These are phyloP conservation scores for Kryphioiulus occultus DNA, from an alignment of 2,888 invertebrate genomes.

Conservation along the genomic window DNA sequence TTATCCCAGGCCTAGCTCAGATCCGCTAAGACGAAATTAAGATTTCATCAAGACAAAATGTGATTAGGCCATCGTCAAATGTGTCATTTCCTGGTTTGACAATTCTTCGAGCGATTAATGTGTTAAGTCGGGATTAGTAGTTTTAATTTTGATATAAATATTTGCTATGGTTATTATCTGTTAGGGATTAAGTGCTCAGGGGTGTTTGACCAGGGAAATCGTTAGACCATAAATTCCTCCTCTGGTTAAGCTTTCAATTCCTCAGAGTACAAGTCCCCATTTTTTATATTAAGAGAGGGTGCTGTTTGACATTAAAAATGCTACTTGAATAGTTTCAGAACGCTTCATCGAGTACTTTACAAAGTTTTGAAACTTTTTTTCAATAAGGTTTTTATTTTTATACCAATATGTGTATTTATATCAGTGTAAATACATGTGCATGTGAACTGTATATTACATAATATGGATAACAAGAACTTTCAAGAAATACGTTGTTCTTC, in stretches of 20 bases:
- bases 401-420: no score
- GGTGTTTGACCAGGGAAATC: not conserved
- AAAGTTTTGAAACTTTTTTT: no score
- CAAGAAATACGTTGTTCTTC: not conserved
- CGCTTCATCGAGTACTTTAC: no score
- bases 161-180: not conserved
- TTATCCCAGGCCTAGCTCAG: not conserved
- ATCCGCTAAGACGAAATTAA: not conserved
- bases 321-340: not conserved
- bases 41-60: not conserved
- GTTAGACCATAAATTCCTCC: not conserved
- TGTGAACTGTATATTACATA: no score
- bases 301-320: not conserved
- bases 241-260: not conserved
- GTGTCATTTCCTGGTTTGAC: conserved; percentile 18
- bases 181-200: not conserved
- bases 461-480: no score
- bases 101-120: not conserved
- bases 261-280: not conserved
- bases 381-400: no score
- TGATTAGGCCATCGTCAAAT: conserved; percentile 13
- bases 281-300: not conserved
- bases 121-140: not conserved
- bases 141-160: not conserved
- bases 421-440: no score